Evolutionary conservation across 92 coral and sea anemone species (phyloP).

Genomic region (Epizoanthus scotinus): DNA sequence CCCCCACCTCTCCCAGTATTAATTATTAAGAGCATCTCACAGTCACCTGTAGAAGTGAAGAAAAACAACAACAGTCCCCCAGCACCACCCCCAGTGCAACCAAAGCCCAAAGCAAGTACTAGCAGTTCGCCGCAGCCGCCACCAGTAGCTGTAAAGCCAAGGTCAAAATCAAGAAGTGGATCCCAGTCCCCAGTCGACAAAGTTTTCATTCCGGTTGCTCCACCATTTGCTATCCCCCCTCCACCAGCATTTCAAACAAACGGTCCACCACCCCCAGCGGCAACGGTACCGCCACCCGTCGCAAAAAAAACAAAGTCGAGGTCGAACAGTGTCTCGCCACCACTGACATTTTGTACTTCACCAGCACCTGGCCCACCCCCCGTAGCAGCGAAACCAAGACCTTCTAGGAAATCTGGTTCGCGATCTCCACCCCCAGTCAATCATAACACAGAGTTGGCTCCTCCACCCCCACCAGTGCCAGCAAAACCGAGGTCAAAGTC

Average conservation of each 20-base stretch:
- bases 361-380: constrained; percentile 11
- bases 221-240: background rate
- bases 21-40: constrained; percentile 25
- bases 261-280: background rate
- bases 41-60: constrained; percentile 25
- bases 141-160: constrained; percentile 66
- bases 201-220: constrained; percentile 26
- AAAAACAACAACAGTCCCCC: constrained; percentile 34
- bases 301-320: constrained; percentile 35
- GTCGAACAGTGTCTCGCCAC: constrained; percentile 15
- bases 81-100: constrained; percentile 67
- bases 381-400: constrained; percentile 33
- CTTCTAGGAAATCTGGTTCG: constrained; percentile 3
- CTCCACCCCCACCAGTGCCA: constrained; percentile 39
- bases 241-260: constrained; percentile 30
- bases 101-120: constrained; percentile 54
- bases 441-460: constrained; percentile 22
- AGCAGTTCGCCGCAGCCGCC: constrained; percentile 55
- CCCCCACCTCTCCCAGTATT: constrained; percentile 26
- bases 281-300: constrained; percentile 24
- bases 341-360: background rate
- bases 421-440: constrained; percentile 10
- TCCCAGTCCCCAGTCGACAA: constrained; percentile 47
- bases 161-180: constrained; percentile 39
- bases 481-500: constrained; percentile 52